Conservation (phyloP, 1,140 invertebrate species). For the Oryzaephilus surinamensis region DNA sequence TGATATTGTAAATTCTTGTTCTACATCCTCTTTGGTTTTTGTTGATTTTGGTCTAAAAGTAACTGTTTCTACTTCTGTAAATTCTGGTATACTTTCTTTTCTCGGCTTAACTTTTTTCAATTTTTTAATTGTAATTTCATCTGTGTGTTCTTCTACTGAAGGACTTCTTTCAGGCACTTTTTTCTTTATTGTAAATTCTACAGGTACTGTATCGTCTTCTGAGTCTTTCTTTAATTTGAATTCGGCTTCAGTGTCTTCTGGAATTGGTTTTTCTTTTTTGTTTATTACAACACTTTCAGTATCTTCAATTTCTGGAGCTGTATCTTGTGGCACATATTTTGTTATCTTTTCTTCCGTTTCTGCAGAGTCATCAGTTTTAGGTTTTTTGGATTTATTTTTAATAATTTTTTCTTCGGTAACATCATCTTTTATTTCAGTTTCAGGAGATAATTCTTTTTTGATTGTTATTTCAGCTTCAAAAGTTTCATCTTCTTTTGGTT, state of each 20-base stretch:
- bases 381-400: conserved; percentile 23
- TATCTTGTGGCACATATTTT: no score
- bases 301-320: conserved; percentile 2
- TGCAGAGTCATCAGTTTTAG: conserved; percentile 15
- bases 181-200: conserved; percentile 45
- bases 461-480: conserved; percentile 32
- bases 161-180: conserved; percentile 36
- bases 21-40: conserved; percentile 67
- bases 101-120: conserved; percentile 54
- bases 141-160: conserved; percentile 55
- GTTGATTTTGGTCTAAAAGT: conserved; percentile 60
- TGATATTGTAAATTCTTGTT: conserved; percentile 77
- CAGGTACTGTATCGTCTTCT: conserved; percentile 37
- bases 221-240: conserved; percentile 31
- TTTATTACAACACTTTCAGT: conserved; percentile 9
- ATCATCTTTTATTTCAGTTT: conserved; percentile 25
- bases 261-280: conserved; percentile 4
- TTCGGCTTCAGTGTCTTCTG: conserved; percentile 37
- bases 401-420: conserved; percentile 13
- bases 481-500: conserved; percentile 23
- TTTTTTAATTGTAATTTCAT: conserved; percentile 63
- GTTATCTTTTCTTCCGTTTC: no score
- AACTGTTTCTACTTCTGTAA: conserved; percentile 60
- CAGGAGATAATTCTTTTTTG: conserved; percentile 36
- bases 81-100: conserved; percentile 52